Base-by-base conservation (phyloP, 2,888 invertebrate genomes). In the Tenodera sinensis region DNA sequence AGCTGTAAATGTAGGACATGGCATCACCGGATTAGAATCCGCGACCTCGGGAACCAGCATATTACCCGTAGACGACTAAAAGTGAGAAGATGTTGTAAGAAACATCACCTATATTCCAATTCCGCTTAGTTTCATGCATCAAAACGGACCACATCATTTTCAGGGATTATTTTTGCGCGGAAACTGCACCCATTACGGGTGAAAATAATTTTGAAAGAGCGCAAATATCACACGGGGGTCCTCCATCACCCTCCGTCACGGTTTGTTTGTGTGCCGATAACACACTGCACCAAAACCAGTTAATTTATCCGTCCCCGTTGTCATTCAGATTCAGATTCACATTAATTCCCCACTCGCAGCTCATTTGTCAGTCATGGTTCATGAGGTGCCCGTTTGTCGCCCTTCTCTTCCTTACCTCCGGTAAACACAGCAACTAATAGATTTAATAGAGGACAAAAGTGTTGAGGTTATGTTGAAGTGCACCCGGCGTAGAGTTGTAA, bases 281-380 rank as follows among this genome's bases (percentile, higher is more conserved):
- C n/a, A n/a, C n/a, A n/a, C n/a, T n/a, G n/a, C 54, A 7, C 54
- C 54, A 54, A 54, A 14, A 25, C 84, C 84, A 20, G 84, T 85
- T 47, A 85, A 47, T 85, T 85, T 85, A 85, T 47, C 47, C 85
- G 85, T 34, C 47, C 85, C 47, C n/a, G 85, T 47, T 85, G 84
- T 85, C 85, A 47, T 85, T 85, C 28, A 27, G 14, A 47, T 47
- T 85, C 85, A 47, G 85, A 47, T 54, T 47, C 85, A 85, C 85
- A 85, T 85, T 85, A 85, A 85, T 85, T 85, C 85, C 85, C 54
- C 85, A 54, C 47, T 85, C 85, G 47, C 85, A 85, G 27, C 47
- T 47, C 25, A 85, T 85, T 85, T 85, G 54, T 85, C 85, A 85
- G 85, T 85, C 27, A 85, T 28, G 85, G 85, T 85, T 85, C 85